A percentile compares a stretch with the other conserved stretches of the same genome.
These are phyloP conservation scores for Engystomops pustulosus DNA, from an alignment of 2,113 vertebrate species.

Conservation along the genomic window DNA sequence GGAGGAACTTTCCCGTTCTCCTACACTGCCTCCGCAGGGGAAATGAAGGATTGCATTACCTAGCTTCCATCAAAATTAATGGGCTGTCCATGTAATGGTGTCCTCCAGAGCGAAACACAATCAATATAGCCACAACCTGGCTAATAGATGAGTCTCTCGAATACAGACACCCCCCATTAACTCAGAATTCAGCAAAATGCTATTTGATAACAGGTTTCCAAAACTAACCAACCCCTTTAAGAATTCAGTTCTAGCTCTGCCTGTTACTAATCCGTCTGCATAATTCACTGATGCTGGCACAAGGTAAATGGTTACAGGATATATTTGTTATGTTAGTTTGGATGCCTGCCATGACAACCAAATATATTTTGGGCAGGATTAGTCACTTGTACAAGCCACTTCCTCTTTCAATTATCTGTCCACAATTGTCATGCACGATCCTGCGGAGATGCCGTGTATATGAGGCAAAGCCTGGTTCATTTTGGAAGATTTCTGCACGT, in stretches of 20 bases:
- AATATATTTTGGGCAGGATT: slow-evolving; percentile 37
- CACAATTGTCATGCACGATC: not conserved
- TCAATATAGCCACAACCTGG: not conserved
- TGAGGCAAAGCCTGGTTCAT: not conserved
- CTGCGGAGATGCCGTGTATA: not conserved
- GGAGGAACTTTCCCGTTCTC: not conserved
- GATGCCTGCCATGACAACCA: slow-evolving; percentile 32
- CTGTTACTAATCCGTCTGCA: not conserved
- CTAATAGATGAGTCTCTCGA: not conserved
- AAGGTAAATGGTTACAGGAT: slow-evolving; percentile 45
- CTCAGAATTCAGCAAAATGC: not conserved
- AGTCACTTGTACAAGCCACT: slow-evolving; percentile 47
- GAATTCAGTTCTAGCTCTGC: not conserved
- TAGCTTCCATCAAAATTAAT: not conserved
- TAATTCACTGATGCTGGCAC: not conserved
- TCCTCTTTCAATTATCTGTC: slow-evolving; percentile 23
- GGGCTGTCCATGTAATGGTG: not conserved
- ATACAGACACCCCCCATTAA: not conserved
- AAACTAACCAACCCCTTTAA: not conserved
- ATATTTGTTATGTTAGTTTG: slow-evolving; percentile 30
- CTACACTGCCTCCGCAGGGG: not conserved
- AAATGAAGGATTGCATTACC: not conserved
- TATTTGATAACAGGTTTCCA: not conserved
- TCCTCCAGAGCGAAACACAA: not conserved
- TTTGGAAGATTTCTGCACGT: not conserved